Conservation (phyloP, 1,140 invertebrate genomes). For the Amphibalanus amphitrite region DNA sequence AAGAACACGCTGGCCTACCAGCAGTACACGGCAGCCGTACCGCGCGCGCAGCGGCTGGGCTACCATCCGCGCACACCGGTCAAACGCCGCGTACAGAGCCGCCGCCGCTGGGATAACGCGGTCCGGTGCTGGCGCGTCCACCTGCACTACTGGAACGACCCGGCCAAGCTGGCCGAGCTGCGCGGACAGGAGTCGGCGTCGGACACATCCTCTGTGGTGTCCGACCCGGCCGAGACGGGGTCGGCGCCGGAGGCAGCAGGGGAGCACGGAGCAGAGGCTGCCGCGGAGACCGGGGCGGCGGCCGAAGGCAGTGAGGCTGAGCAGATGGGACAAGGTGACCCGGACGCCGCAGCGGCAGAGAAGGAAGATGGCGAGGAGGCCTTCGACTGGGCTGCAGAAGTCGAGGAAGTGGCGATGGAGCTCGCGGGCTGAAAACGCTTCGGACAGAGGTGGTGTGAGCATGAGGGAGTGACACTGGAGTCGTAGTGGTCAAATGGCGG, state of each 20-base stretch:
- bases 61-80: constrained; percentile 70
- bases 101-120: constrained; percentile 73
- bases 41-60: constrained; percentile 20
- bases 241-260: no score
- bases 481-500: no score
- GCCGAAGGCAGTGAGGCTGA: no score
- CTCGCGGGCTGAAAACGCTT: not conserved
- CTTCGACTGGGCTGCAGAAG: not conserved
- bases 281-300: no score
- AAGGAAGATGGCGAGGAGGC: no score
- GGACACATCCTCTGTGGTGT: not conserved
- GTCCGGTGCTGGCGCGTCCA: constrained; percentile 70
- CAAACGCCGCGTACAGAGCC: constrained; percentile 66
- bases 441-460: no score
- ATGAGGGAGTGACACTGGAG: no score
- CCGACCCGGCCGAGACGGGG: not conserved
- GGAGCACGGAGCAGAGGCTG: not conserved
- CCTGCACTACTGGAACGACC: constrained; percentile 63
- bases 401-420: not conserved
- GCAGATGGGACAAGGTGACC: no score
- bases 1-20: constrained; percentile 82
- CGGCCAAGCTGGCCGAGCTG: constrained; percentile 20
- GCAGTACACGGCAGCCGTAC: constrained; percentile 49
- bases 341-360: no score
- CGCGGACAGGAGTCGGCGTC: not conserved